Percentiles rank a stretch among this genome's conserved stretches.
phyloP scores from a whole-genome alignment of 1,140 invertebrate genomes.

The Drosophila murphyi region DNA sequence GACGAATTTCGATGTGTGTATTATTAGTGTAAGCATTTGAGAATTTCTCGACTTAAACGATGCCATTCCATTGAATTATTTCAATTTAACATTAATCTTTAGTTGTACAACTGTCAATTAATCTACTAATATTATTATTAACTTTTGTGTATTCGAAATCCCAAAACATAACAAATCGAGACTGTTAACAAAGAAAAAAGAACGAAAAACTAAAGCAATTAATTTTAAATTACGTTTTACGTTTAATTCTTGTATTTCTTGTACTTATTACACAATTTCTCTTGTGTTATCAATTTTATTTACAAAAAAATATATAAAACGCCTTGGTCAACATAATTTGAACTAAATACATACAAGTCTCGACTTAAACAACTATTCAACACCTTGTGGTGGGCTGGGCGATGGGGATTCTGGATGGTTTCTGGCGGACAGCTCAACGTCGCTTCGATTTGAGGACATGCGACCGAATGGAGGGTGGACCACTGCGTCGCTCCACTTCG shows the following conservation, averaged over 20 bases:
- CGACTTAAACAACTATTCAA: conserved; percentile 39
- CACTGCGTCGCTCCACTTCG: conserved; percentile 92
- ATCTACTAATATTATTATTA: conserved; percentile 15
- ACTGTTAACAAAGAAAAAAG: conserved; percentile 50
- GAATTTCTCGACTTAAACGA: conserved; percentile 62
- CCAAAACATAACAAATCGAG: conserved; percentile 40
- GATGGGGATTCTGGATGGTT: not conserved
- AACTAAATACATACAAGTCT: conserved; percentile 38
- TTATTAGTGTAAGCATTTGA: conserved; percentile 43
- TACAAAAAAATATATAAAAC: conserved; percentile 52
- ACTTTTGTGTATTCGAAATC: conserved; percentile 16
- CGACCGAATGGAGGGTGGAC: conserved; percentile 88
- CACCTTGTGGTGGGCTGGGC: not conserved
- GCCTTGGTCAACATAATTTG: conserved; percentile 27
- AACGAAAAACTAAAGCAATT: conserved; percentile 22
- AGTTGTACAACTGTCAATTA: conserved; percentile 59
- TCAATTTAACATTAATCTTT: conserved; percentile 46
- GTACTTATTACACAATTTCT: conserved; percentile 57
- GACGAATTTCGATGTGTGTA: conserved; percentile 18
- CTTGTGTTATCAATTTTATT: conserved; percentile 57
- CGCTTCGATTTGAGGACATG: conserved; percentile 67
- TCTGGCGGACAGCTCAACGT: conserved; percentile 50
- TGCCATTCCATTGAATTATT: conserved; percentile 63
- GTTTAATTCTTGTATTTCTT: conserved; percentile 60
- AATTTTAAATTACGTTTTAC: conserved; percentile 36